Evolutionary conservation across 1,140 invertebrate species (phyloP).

Genomic region (Thrips palmi): DNA sequence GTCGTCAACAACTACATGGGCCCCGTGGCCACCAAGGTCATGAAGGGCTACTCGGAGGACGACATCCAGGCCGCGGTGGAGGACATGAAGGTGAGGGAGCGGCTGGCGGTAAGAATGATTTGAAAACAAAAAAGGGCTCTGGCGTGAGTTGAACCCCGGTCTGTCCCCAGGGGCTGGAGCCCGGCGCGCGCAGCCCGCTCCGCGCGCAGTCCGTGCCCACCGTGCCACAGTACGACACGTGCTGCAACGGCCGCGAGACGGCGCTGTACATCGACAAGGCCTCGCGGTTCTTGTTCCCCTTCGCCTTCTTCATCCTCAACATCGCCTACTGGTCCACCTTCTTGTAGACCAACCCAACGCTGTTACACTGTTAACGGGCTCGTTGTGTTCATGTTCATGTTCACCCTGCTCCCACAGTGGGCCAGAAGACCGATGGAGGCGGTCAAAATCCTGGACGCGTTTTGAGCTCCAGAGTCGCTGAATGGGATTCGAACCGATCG

Average conservation of each 20-base stretch:
- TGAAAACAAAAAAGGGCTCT: background rate
- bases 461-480: too few species aligned
- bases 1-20: conserved; percentile 87
- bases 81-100: conserved; percentile 46
- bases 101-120: background rate
- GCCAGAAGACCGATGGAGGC: too few species aligned
- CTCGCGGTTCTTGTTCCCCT: conserved; percentile 72
- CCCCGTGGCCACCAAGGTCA: conserved; percentile 64
- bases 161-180: conserved; percentile 23
- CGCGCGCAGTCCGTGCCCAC: conserved; percentile 14
- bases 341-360: too few species aligned
- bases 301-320: conserved; percentile 73
- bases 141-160: background rate
- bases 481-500: too few species aligned
- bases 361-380: too few species aligned
- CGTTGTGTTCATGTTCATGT: too few species aligned
- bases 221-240: conserved; percentile 58
- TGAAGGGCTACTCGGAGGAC: conserved; percentile 80
- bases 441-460: too few species aligned
- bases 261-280: conserved; percentile 72
- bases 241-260: conserved; percentile 64
- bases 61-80: conserved; percentile 50
- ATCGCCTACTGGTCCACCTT: conserved; percentile 79
- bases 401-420: too few species aligned
- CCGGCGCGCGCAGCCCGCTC: conserved; percentile 25